Evolutionary conservation across 2,888 invertebrate genomes (phyloP).

Genomic region (Drosophila parthenogenetica): DNA sequence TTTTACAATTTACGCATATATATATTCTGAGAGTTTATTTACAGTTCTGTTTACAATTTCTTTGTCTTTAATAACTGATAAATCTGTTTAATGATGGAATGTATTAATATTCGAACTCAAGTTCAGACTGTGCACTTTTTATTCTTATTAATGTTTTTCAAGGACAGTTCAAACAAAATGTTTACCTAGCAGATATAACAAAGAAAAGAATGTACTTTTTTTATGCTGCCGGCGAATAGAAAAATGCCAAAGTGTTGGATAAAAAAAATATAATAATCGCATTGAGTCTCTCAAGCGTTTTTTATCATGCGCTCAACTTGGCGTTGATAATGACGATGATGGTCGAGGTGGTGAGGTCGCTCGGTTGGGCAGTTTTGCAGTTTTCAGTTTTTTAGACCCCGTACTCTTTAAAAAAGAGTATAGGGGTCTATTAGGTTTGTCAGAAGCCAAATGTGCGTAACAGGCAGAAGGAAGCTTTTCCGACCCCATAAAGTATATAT

Average conservation of each 20-base stretch:
- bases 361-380: conserved; percentile 35
- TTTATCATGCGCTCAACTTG: conserved; percentile 75
- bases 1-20: background rate
- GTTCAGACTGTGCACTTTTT: background rate
- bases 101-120: background rate
- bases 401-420: no score
- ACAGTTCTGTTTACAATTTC: background rate
- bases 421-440: no score
- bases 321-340: conserved; percentile 69
- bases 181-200: background rate
- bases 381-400: conserved; percentile 2
- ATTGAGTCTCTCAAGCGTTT: conserved; percentile 65
- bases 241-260: conserved; percentile 60
- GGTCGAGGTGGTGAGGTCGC: conserved; percentile 52
- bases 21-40: background rate
- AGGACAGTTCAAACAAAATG: background rate
- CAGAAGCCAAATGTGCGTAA: no score
- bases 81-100: background rate
- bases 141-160: background rate
- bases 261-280: conserved; percentile 62
- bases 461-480: no score
- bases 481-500: no score
- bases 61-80: background rate
- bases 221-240: conserved; percentile 25
- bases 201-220: conserved; percentile 4